Conservation (phyloP, 1,140 invertebrate genomes). For the Diabrotica virgifera region DNA sequence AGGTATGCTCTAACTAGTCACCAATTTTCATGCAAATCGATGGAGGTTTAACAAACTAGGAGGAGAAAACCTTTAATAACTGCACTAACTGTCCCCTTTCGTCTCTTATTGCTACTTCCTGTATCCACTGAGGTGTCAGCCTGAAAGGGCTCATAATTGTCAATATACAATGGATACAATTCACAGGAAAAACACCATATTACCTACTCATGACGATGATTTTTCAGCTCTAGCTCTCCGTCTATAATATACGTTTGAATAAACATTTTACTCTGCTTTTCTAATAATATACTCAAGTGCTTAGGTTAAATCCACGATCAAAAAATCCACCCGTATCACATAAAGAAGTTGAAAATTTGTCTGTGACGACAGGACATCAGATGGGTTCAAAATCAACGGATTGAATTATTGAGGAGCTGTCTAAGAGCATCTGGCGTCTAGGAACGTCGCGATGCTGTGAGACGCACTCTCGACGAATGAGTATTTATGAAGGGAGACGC, state of each 20-base stretch:
- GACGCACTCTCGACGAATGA: constrained; percentile 27
- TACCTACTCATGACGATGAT: too few relatives aligned
- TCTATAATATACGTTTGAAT: neutral
- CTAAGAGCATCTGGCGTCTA: constrained; percentile 25
- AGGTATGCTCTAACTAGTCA: too few relatives aligned
- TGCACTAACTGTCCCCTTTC: too few relatives aligned
- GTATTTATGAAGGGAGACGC: constrained; percentile 28
- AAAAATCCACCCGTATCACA: constrained; percentile 6
- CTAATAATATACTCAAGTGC: neutral
- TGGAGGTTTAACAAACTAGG: too few relatives aligned
- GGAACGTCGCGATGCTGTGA: constrained; percentile 22
- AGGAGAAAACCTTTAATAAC: too few relatives aligned
- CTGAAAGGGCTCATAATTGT: too few relatives aligned
- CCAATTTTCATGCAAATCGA: too few relatives aligned
- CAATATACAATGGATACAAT: too few relatives aligned
- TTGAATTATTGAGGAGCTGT: constrained; percentile 28
- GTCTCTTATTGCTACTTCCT: too few relatives aligned
- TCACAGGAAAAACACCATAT: too few relatives aligned
- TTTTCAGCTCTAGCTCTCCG: too few relatives aligned
- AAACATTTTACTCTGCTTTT: neutral
- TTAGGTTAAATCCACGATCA: neutral
- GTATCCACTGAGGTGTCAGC: too few relatives aligned
- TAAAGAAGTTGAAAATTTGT: constrained; percentile 3
- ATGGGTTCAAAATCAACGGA: constrained; percentile 28
- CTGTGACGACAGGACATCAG: constrained; percentile 20